Conservation (phyloP, 1,140 invertebrate species). For the Phenacoccus solenopsis region DNA sequence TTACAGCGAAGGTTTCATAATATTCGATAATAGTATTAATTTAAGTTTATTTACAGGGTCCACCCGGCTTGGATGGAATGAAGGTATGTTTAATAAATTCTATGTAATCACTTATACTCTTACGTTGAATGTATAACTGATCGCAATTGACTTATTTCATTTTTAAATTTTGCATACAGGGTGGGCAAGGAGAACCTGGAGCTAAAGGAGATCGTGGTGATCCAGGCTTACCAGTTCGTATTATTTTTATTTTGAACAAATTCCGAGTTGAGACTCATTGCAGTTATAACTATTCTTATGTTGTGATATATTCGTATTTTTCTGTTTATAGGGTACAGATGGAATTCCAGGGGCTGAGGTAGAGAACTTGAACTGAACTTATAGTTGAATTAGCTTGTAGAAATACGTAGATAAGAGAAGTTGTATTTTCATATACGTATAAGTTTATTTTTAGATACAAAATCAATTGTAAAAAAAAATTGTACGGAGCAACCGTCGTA, state of each 20-base stretch:
- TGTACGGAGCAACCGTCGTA: too few species aligned
- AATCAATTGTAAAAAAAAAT: too few species aligned
- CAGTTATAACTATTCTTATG: too few species aligned
- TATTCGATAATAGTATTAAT: slow-evolving; percentile 28
- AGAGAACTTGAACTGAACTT: slow-evolving; percentile 28
- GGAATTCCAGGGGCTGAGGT: slow-evolving; percentile 84
- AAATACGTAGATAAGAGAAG: too few species aligned
- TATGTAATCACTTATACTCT: neutral
- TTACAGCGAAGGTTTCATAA: too few species aligned
- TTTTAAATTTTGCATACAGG: slow-evolving; percentile 44
- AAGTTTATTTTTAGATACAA: too few species aligned
- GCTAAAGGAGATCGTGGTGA: slow-evolving; percentile 81
- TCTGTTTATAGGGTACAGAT: slow-evolving; percentile 61
- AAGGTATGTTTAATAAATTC: too few species aligned
- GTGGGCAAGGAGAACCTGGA: slow-evolving; percentile 79
- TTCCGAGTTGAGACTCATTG: neutral
- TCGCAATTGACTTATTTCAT: slow-evolving; percentile 17
- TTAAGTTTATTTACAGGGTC: slow-evolving; percentile 45
- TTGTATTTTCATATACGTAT: too few species aligned
- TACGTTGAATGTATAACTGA: neutral
- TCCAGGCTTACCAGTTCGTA: slow-evolving; percentile 77
- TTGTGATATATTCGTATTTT: neutral
- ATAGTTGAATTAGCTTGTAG: neutral
- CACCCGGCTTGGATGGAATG: slow-evolving; percentile 57
- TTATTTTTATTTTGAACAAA: neutral